phyloP scores from a whole-genome alignment of 2,888 invertebrate genomes.

The Gerris lacustris region DNA sequence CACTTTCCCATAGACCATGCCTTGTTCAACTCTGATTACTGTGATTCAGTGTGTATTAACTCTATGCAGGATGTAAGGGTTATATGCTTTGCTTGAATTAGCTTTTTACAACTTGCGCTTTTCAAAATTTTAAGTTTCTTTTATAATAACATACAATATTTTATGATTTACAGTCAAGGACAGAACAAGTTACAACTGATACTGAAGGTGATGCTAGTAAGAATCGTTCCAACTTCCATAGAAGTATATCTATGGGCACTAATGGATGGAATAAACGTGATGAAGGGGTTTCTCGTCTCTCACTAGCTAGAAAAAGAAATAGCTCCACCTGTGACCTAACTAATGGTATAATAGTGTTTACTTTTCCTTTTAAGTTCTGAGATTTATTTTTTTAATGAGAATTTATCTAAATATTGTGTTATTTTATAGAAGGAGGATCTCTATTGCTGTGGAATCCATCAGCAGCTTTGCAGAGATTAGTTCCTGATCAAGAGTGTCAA shows the following conservation, averaged over 20 bases:
- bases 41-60: conserved; percentile 7
- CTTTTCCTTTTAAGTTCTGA: neutral
- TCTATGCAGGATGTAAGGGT: too few relatives aligned
- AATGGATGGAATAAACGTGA: conserved; percentile 48
- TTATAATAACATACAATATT: too few relatives aligned
- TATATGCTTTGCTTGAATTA: too few relatives aligned
- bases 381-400: neutral
- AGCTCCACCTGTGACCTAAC: conserved; percentile 57
- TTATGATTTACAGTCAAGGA: conserved; percentile 23
- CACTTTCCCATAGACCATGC: conserved; percentile 19
- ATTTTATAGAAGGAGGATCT: conserved; percentile 52
- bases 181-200: conserved; percentile 27
- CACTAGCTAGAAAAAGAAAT: conserved; percentile 50
- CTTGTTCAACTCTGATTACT: conserved; percentile 14
- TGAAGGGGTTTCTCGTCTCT: conserved; percentile 45
- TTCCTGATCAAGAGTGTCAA: conserved; percentile 43
- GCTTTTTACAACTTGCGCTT: too few relatives aligned
- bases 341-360: conserved; percentile 34
- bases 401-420: neutral
- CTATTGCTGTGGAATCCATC: conserved; percentile 82
- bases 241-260: conserved; percentile 78
- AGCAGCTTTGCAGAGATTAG: conserved; percentile 67
- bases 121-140: too few relatives aligned
- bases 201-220: conserved; percentile 39
- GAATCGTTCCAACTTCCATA: conserved; percentile 55